phyloP scores from a whole-genome alignment of 2,888 invertebrate species.

The Elysia crispata region DNA sequence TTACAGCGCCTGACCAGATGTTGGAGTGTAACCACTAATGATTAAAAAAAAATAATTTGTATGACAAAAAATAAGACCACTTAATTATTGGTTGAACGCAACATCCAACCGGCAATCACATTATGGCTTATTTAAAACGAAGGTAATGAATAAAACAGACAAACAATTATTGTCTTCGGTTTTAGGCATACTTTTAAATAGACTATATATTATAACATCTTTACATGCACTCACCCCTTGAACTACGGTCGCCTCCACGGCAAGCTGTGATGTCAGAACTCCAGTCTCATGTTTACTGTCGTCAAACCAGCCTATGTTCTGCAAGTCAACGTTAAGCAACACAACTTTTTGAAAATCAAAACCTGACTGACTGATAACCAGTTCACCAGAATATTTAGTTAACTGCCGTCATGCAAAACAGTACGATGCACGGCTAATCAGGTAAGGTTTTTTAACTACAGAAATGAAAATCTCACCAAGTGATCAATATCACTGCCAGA shows the following conservation, averaged over 20 bases:
- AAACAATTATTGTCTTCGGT: too few species aligned
- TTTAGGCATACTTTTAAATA: too few species aligned
- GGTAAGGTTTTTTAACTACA: slow-evolving; percentile 49
- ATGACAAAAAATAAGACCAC: too few species aligned
- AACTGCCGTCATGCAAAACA: too few species aligned
- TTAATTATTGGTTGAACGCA: too few species aligned
- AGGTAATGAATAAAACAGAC: too few species aligned
- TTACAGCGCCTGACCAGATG: too few species aligned
- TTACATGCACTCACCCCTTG: slow-evolving; percentile 72
- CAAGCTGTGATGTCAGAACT: slow-evolving; percentile 71
- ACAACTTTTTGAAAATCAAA: neutral
- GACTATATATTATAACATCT: neutral
- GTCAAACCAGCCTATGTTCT: slow-evolving; percentile 76
- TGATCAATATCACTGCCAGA: too few species aligned
- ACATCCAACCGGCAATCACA: too few species aligned
- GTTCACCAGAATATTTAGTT: neutral
- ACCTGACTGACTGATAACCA: neutral
- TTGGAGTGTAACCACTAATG: too few species aligned
- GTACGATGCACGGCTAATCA: neutral
- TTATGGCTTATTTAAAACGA: too few species aligned
- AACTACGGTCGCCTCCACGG: slow-evolving; percentile 74
- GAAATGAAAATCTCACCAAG: neutral
- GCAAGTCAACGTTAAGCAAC: neutral
- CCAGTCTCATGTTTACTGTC: slow-evolving; percentile 72
- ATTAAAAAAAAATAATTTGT: too few species aligned